phyloP scores from a whole-genome alignment of 92 coral and sea anemone species.

The Pocillopora meandrina region DNA sequence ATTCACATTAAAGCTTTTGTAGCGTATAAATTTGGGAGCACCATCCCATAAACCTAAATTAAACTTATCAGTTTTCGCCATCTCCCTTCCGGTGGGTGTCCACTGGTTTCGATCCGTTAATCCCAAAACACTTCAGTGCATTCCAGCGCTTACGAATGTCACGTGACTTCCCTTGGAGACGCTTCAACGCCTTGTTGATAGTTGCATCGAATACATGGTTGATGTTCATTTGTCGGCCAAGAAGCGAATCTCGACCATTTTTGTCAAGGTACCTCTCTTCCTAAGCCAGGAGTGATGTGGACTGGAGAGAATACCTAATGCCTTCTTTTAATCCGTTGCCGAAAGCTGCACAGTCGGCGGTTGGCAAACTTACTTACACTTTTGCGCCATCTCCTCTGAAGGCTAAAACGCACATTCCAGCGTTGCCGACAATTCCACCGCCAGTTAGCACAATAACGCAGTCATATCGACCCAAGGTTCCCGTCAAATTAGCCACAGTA shows the following conservation, averaged over 20 bases:
- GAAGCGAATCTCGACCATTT: neutral
- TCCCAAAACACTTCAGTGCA: no score
- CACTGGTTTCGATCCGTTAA: no score
- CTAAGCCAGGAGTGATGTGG: slow-evolving; percentile 2
- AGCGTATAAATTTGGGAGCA: no score
- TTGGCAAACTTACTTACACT: slow-evolving; percentile 34
- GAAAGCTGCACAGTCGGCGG: slow-evolving; percentile 40
- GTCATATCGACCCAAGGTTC: slow-evolving; percentile 42
- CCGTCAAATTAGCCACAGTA: slow-evolving; percentile 71
- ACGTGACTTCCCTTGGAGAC: slow-evolving; percentile 51
- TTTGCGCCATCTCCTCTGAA: slow-evolving; percentile 47
- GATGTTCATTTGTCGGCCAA: slow-evolving; percentile 8
- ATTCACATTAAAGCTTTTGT: no score
- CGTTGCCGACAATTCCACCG: slow-evolving; percentile 35
- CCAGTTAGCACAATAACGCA: slow-evolving; percentile 38
- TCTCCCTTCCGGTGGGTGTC: no score
- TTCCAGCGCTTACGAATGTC: neutral
- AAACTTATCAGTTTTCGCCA: no score
- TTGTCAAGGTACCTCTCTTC: neutral
- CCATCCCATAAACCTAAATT: no score
- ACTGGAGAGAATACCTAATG: slow-evolving; percentile 39
- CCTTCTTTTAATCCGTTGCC: slow-evolving; percentile 18
- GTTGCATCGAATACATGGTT: neutral
- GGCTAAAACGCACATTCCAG: slow-evolving; percentile 28
- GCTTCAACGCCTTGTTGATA: slow-evolving; percentile 23